Conservation (phyloP, 2,797 vertebrate genomes). For the Ispidina lecontei region DNA sequence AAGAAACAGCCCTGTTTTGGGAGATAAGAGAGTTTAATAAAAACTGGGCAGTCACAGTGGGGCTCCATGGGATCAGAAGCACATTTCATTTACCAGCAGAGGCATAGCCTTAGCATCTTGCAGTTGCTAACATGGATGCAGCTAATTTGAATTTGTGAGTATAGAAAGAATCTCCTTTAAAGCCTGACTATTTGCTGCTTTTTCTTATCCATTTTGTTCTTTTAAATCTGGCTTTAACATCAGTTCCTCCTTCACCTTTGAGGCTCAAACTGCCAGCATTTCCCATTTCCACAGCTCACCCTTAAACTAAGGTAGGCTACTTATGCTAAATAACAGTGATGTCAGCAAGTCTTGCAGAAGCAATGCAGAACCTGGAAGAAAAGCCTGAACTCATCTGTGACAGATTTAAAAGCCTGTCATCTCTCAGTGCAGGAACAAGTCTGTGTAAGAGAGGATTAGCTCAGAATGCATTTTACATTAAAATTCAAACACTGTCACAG, state of each 20-base stretch:
- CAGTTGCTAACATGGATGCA: not conserved
- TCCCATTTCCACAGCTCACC: not conserved
- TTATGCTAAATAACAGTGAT: not conserved
- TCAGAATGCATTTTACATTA: slow-evolving; percentile 40
- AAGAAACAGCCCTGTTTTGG: not conserved
- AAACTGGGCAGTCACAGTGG: not conserved
- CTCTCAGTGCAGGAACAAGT: not conserved
- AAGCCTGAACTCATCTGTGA: slow-evolving; percentile 4
- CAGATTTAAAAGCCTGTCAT: slow-evolving; percentile 45
- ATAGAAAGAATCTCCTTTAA: not conserved
- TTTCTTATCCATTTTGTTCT: not conserved
- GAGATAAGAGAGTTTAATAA: not conserved
- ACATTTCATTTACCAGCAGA: not conserved
- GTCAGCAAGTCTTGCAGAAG: slow-evolving; percentile 26
- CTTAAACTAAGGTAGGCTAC: not conserved
- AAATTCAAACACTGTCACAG: slow-evolving; percentile 28
- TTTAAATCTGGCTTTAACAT: not conserved
- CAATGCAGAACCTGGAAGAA: not conserved
- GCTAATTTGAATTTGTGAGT: not conserved
- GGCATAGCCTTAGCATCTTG: not conserved
- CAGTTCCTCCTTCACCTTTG: not conserved
- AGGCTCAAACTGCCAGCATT: not conserved
- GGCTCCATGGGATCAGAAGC: not conserved
- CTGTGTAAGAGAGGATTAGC: slow-evolving; percentile 36
- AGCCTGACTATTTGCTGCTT: not conserved